phyloP scores from a whole-genome alignment of 2,113 vertebrate species.

The Tachysurus fulvidraco region DNA sequence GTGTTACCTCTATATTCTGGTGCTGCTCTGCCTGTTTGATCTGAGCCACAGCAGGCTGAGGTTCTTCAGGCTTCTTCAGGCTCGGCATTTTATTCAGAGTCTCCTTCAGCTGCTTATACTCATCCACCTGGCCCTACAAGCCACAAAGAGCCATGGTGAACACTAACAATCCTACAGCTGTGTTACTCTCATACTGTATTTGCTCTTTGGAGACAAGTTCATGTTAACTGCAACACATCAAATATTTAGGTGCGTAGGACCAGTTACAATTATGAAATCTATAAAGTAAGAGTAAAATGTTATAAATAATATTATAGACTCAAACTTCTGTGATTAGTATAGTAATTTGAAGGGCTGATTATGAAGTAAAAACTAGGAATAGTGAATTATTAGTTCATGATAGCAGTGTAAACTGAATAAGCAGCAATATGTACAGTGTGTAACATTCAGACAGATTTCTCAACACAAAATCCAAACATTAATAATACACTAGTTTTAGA shows the following conservation, averaged over 20 bases:
- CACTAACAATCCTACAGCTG: constrained; percentile 2
- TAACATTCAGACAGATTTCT: background rate
- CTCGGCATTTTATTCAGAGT: constrained; percentile 78
- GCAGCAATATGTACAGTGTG: background rate
- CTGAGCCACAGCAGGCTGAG: constrained; percentile 33
- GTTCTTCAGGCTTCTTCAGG: constrained; percentile 63
- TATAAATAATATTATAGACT: background rate
- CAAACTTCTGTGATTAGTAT: background rate
- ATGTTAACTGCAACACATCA: background rate
- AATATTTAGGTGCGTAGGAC: background rate
- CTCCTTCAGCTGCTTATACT: constrained; percentile 88
- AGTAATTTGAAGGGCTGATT: background rate
- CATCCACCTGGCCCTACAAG: constrained; percentile 85
- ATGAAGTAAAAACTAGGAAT: background rate
- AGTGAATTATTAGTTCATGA: background rate
- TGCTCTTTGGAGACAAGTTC: background rate
- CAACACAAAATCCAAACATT: background rate
- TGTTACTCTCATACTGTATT: background rate
- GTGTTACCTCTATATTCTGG: constrained; percentile 53
- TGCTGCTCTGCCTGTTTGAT: background rate
- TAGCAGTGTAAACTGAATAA: background rate
- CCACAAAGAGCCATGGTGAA: constrained; percentile 17
- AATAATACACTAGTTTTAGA: background rate
- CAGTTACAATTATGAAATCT: background rate
- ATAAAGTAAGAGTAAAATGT: background rate